A percentile compares a stretch with the other conserved stretches of the same genome.
These are phyloP conservation scores for Boulengeromyrus knoepffleri DNA, from an alignment of 2,113 vertebrate species.

Conservation along the genomic window DNA sequence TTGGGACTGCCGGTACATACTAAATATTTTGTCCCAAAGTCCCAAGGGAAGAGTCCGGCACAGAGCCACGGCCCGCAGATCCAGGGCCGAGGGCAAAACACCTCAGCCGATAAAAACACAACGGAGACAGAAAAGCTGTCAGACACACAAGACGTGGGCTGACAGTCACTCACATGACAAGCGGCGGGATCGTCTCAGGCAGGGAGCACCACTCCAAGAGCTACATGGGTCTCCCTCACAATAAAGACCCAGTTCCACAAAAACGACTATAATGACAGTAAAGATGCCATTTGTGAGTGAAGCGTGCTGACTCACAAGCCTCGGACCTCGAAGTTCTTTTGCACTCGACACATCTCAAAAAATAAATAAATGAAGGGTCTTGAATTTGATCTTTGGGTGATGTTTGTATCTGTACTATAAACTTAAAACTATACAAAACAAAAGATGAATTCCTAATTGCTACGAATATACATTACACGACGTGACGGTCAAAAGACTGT, in stretches of 20 bases:
- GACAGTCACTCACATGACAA: not conserved
- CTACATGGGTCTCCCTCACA: not conserved
- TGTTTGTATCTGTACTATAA: no score
- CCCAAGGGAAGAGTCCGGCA: not conserved
- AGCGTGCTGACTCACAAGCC: no score
- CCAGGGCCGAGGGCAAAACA: not conserved
- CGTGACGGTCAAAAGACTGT: no score
- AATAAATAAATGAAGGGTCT: no score
- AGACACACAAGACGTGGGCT: not conserved
- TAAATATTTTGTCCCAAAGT: not conserved
- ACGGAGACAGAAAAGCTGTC: not conserved
- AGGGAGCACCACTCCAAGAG: not conserved
- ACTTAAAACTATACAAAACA: no score
- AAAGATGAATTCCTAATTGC: no score
- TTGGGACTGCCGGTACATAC: not conserved
- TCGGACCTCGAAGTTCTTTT: no score
- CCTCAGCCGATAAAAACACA: not conserved
- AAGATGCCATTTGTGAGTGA: not conserved
- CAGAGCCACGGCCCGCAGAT: not conserved
- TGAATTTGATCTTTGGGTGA: no score
- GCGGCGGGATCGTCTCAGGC: not conserved
- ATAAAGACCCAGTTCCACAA: not conserved
- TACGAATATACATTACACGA: no score
- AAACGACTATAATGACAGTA: not conserved
- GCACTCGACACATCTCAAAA: no score